phyloP scores from a whole-genome alignment of 1,140 invertebrate species.

The Hormaphis cornu region DNA sequence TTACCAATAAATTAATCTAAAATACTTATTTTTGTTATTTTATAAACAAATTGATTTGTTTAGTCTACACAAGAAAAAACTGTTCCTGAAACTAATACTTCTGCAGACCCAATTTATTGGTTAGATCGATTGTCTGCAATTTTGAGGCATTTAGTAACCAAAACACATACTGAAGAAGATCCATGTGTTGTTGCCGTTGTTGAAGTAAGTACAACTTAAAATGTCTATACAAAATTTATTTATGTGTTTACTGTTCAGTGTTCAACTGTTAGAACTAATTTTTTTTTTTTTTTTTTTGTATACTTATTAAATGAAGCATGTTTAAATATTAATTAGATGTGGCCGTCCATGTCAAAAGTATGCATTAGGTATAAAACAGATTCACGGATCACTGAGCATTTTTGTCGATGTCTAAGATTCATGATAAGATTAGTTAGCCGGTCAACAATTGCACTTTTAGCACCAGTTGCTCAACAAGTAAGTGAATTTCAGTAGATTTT shows the following conservation, averaged over 20 bases:
- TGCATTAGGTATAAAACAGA: slow-evolving; percentile 72
- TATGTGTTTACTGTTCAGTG: too few relatives aligned
- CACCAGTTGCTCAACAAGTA: slow-evolving; percentile 69
- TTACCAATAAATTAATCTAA: neutral
- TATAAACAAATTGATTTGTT: neutral
- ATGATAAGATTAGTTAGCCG: slow-evolving; percentile 75
- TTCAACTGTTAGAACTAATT: neutral
- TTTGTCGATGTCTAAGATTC: slow-evolving; percentile 82
- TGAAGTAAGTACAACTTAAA: slow-evolving; percentile 56
- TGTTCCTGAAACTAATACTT: slow-evolving; percentile 22
- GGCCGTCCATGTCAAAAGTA: slow-evolving; percentile 74
- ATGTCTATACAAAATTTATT: too few relatives aligned
- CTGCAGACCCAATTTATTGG: slow-evolving; percentile 77
- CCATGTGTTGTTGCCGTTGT: slow-evolving; percentile 71
- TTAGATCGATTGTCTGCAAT: slow-evolving; percentile 83
- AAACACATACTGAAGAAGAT: slow-evolving; percentile 55
- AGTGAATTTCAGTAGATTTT: slow-evolving; percentile 18
- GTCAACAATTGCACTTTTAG: slow-evolving; percentile 65
- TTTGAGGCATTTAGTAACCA: slow-evolving; percentile 67
- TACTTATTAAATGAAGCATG: neutral
- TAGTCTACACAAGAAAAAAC: slow-evolving; percentile 16
- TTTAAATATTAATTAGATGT: slow-evolving; percentile 43
- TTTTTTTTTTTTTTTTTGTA: neutral
- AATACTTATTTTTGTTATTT: neutral
- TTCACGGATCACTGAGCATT: slow-evolving; percentile 78